Evolutionary conservation across 2,888 invertebrate genomes (phyloP).

Genomic region (Nephrotoma flavescens): DNA sequence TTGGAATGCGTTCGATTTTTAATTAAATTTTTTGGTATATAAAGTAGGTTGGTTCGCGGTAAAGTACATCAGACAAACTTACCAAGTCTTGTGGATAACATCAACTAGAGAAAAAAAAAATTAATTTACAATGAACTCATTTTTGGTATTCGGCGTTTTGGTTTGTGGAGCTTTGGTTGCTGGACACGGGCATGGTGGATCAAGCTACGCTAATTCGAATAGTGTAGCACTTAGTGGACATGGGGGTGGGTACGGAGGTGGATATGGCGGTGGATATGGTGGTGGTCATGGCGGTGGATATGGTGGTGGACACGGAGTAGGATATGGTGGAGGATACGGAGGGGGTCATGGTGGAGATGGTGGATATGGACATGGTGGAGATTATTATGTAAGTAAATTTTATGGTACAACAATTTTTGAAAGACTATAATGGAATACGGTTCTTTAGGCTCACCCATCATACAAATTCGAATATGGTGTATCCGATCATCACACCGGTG

Average conservation of each 20-base stretch:
- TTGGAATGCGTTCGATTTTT: neutral
- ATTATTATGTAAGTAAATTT: neutral
- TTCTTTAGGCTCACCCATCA: constrained; percentile 27
- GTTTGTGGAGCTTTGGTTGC: neutral
- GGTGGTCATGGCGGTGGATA: neutral
- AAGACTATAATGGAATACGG: neutral
- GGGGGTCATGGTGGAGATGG: constrained; percentile 25
- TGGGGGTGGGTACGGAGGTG: constrained; percentile 11
- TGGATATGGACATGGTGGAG: constrained; percentile 5
- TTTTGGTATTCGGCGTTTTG: neutral
- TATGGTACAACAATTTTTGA: neutral
- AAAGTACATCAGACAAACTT: neutral
- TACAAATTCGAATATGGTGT: constrained; percentile 35
- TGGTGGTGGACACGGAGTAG: constrained; percentile 13
- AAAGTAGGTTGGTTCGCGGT: neutral
- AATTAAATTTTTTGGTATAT: neutral
- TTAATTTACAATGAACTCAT: neutral
- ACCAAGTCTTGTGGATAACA: neutral
- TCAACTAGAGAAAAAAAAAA: constrained; percentile 8
- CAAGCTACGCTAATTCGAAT: neutral
- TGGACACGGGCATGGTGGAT: neutral
- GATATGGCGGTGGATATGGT: constrained; percentile 7
- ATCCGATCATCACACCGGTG: constrained; percentile 35
- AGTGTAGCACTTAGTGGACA: neutral
- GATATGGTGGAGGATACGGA: constrained; percentile 18